Conservation (phyloP, 2,797 vertebrate species). For the Pseudochaenichthys georgianus region DNA sequence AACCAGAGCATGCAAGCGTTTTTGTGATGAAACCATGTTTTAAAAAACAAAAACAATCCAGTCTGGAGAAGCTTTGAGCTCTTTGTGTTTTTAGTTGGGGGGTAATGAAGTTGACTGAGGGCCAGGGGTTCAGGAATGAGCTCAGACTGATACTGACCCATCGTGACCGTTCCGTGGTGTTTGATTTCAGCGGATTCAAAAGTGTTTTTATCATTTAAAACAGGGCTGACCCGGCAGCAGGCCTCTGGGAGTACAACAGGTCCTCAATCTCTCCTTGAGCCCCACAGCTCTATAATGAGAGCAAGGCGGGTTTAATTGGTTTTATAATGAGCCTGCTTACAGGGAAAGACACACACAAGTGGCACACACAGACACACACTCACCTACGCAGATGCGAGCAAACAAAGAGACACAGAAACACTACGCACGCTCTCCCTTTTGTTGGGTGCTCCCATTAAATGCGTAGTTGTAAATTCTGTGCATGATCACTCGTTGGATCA, state of each 20-base stretch:
- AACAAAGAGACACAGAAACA: slow-evolving; percentile 21
- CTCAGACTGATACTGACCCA: slow-evolving; percentile 53
- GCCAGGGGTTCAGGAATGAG: slow-evolving; percentile 40
- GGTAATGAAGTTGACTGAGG: slow-evolving; percentile 28
- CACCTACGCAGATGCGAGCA: slow-evolving; percentile 18
- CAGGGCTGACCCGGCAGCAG: slow-evolving; percentile 60
- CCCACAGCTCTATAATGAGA: slow-evolving; percentile 73
- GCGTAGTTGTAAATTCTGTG: slow-evolving; percentile 24
- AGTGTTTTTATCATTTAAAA: slow-evolving; percentile 68
- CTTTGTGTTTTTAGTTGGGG: slow-evolving; percentile 20
- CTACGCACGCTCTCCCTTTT: slow-evolving; percentile 19
- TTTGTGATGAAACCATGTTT: slow-evolving; percentile 44
- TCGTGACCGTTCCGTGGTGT: slow-evolving; percentile 34
- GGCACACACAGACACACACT: slow-evolving; percentile 8
- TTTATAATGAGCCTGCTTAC: slow-evolving; percentile 80
- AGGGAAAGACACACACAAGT: slow-evolving; percentile 43
- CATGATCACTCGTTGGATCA: slow-evolving; percentile 34
- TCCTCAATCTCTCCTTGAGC: slow-evolving; percentile 74
- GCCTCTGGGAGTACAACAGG: slow-evolving; percentile 68
- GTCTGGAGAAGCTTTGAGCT: slow-evolving; percentile 4
- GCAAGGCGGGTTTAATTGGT: slow-evolving; percentile 76
- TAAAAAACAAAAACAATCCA: slow-evolving; percentile 15
- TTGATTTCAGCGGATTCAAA: slow-evolving; percentile 67
- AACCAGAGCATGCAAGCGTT: slow-evolving; percentile 48
- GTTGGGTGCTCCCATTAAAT: slow-evolving; percentile 29